Percentiles rank a stretch among this genome's conserved stretches.
Evolutionary conservation across 1,140 invertebrate species (phyloP).

Genomic region (Acyrthosiphon pisum): DNA sequence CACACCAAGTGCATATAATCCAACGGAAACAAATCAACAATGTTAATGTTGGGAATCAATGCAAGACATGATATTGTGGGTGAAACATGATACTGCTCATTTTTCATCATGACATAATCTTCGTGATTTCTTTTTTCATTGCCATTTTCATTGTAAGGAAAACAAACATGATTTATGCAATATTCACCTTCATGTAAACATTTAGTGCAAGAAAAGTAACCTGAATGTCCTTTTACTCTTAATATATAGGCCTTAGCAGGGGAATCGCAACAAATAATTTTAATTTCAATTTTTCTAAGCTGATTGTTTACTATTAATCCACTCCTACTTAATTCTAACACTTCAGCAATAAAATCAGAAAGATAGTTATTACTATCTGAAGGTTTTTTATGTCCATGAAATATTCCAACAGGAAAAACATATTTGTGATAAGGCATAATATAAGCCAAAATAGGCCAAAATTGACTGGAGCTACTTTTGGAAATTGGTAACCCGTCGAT

Average conservation of each 20-base stretch:
- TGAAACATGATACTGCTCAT: conserved; percentile 60
- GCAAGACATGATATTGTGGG: conserved; percentile 59
- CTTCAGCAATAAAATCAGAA: too few species aligned
- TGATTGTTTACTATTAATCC: too few species aligned
- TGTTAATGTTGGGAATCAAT: conserved; percentile 62
- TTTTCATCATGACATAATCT: conserved; percentile 60
- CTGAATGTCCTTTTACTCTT: conserved; percentile 52
- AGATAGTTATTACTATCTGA: conserved; percentile 10
- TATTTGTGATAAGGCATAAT: too few species aligned
- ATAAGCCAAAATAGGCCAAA: too few species aligned
- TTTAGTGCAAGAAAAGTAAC: conserved; percentile 53
- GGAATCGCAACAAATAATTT: conserved; percentile 56
- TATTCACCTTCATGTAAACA: conserved; percentile 47
- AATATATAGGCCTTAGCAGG: conserved; percentile 54
- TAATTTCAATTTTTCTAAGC: conserved; percentile 6
- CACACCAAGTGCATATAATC: conserved; percentile 59
- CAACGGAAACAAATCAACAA: conserved; percentile 62
- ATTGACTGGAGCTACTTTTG: too few species aligned
- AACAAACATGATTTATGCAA: background rate
- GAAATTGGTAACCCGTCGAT: too few species aligned
- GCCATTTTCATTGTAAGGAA: background rate
- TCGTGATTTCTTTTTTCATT: background rate
- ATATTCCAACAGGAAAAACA: too few species aligned
- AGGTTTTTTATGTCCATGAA: too few species aligned
- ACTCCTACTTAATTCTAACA: too few species aligned